Base-by-base conservation (phyloP, 2,888 invertebrate genomes). In the Acrocyrtus sp. region DNA sequence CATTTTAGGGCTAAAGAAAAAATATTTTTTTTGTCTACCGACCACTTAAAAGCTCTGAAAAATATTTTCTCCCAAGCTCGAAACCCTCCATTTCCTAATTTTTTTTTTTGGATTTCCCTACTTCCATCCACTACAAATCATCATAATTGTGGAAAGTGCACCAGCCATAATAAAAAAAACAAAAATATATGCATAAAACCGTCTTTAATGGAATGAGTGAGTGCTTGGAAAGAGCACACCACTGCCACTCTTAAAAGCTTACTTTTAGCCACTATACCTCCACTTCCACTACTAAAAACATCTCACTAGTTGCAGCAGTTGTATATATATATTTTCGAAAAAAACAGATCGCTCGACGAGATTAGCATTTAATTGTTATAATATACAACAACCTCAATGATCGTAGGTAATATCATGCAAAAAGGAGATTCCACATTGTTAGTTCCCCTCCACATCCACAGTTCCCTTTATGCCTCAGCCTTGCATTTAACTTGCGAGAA, bases 331-430 rank as follows among this genome's bases (percentile, higher is more conserved):
- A 50, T 60, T 61, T 61, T n/a, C n/a, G n/a, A n/a, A n/a, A n/a
- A n/a, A n/a, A n/a, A 50, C 27, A 65, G 68, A 61, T 69, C 48
- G 47, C 26, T 15, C 27, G 61, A 69, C 43, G 39, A 56, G 69
- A 69, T 69, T 69, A 69, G 54, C 69, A 53, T 61, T 69, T 62
- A 69, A 69, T 62, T 62, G 61, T 56, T 62, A 61, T 67, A 67
- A 53, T 45, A 21, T 50, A 54, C 21, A 56, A 27, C 53, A 29
- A 29, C 43, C 45, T 27, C 57, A 41, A 6, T 47, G 17, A 47
- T n/a, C n/a, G n/a, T n/a, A n/a, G n/a, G n/a, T n/a, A n/a, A n/a
- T n/a, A n/a, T n/a, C n/a, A n/a, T n/a, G n/a, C n/a, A n/a, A n/a
- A n/a, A n/a, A n/a, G n/a, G n/a, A n/a, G n/a, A n/a, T n/a, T n/a